phyloP scores from a whole-genome alignment of 92 coral and sea anemone species.

The Blastomussa wellsi region DNA sequence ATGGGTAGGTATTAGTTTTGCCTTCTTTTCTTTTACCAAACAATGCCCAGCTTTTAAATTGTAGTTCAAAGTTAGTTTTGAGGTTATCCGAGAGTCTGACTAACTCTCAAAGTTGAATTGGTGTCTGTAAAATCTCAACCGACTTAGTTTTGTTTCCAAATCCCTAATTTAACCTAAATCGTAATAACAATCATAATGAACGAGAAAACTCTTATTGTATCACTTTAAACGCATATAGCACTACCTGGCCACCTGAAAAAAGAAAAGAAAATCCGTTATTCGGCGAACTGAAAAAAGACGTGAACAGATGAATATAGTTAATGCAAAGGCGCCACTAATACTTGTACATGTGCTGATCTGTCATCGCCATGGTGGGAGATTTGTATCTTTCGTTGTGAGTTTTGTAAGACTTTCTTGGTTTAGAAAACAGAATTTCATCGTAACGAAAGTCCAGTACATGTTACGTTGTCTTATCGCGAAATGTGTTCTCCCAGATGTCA shows the following conservation, averaged over 20 bases:
- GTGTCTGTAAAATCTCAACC: neutral
- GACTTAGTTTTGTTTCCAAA: neutral
- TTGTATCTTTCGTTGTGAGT: neutral
- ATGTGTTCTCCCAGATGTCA: neutral
- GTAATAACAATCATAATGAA: neutral
- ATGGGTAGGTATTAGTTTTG: conserved; percentile 64
- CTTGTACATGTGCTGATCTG: neutral
- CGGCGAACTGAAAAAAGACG: neutral
- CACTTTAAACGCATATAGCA: neutral
- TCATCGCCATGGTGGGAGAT: too few species aligned
- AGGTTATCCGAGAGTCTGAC: neutral
- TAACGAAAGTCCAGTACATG: neutral
- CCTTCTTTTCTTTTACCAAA: neutral
- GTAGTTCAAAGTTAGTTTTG: neutral
- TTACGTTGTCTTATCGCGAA: neutral
- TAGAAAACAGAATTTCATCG: neutral
- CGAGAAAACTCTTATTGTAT: neutral
- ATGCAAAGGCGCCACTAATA: neutral
- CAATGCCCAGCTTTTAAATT: neutral
- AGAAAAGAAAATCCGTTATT: too few species aligned
- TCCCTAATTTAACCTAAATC: too few species aligned
- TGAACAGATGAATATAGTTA: neutral
- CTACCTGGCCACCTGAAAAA: neutral
- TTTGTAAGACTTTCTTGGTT: neutral
- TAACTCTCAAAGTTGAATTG: neutral